phyloP scores from a whole-genome alignment of 2,888 invertebrate species.

The Phlogophora meticulosa region DNA sequence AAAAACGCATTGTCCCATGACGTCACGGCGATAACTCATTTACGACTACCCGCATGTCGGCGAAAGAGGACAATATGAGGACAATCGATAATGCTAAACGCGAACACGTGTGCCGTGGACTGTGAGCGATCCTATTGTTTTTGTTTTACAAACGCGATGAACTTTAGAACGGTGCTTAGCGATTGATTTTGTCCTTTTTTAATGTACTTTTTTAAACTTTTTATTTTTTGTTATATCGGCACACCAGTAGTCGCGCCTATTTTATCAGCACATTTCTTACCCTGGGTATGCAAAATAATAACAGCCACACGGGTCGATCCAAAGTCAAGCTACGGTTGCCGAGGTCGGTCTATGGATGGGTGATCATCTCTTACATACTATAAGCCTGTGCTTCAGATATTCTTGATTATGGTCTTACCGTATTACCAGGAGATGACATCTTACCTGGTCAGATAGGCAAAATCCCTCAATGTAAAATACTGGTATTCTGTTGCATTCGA shows the following conservation, averaged over 20 bases:
- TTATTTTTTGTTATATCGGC: background rate
- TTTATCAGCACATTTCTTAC: background rate
- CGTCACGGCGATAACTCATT: constrained; percentile 85
- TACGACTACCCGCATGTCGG: constrained; percentile 84
- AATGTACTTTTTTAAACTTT: constrained; percentile 2
- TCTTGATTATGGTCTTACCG: too few species aligned
- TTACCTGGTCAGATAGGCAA: too few species aligned
- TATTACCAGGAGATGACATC: too few species aligned
- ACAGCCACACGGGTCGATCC: too few species aligned
- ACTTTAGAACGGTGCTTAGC: constrained; percentile 61
- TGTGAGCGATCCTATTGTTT: constrained; percentile 76
- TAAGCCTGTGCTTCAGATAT: too few species aligned
- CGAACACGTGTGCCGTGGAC: constrained; percentile 83
- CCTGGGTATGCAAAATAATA: too few species aligned
- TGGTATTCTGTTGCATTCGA: too few species aligned
- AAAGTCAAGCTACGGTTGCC: too few species aligned
- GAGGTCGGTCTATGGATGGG: too few species aligned
- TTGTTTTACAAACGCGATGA: constrained; percentile 69
- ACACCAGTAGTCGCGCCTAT: too few species aligned
- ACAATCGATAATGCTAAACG: constrained; percentile 88
- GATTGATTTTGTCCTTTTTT: constrained; percentile 38
- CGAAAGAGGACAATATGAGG: constrained; percentile 83
- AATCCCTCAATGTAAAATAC: too few species aligned
- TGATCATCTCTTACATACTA: too few species aligned
- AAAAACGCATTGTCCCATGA: constrained; percentile 83